Evolutionary conservation across 2,113 vertebrate genomes (phyloP), one percentile per base, ranked within the genome.

Genomic region (Peromyscus leucopus): DNA sequence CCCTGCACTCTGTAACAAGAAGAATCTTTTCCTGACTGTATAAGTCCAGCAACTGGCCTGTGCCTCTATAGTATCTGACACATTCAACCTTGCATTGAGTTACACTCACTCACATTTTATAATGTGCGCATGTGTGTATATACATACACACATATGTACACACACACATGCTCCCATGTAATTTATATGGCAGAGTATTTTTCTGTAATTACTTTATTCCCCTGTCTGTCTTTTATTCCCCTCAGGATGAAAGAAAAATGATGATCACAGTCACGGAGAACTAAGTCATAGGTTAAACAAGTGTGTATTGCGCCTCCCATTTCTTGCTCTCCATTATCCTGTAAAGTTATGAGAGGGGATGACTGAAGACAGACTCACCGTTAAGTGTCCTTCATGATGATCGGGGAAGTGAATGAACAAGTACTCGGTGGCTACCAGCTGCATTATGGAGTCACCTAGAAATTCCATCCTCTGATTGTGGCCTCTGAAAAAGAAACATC

Each of bases 401-500:
- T 99, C 99, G 0, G 99, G 99, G 96, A 99, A 99, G 98, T 99
- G 99, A 98, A 99, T 99, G 98, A 99, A 99, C 97, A 99, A 99
- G 98, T 99, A 99, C 94, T 99, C 99, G 0, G 99, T 99, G 95
- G 99, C 99, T 93, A 99, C 99, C 96, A 99, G 98, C 97, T 99
- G 99, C 99, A 99, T 99, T 98, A 99, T 99, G 42, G 99, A 99
- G 98, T 99, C 99, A 91, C 99, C 99, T 96, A 99, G 98, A 98
- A 99, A 99, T 99, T 99, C 99, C 99, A 99, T 99, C 98, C 99
- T 99, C 99, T 99, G 99, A 98, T 99, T 99, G 98, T 99, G 99
- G 96, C 99, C 99, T 97, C 99, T 99, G 98, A 96, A 97, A 99
- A 98, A 98, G 92, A 84, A 98, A 98, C 74, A 98, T 92, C 97